Evolutionary conservation across 2,888 invertebrate genomes (phyloP).

Genomic region (Cynaeus angustus): DNA sequence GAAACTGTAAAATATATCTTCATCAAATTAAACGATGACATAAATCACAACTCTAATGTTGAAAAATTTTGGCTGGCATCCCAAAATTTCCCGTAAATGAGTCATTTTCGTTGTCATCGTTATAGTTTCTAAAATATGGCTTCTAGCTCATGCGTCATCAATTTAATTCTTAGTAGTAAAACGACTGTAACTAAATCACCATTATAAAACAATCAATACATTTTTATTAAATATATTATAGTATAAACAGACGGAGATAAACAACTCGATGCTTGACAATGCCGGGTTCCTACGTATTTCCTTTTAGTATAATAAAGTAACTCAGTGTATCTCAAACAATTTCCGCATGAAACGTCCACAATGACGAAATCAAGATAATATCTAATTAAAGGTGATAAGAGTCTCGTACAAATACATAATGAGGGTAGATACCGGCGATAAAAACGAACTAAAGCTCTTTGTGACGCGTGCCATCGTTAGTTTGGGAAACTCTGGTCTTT

Average conservation of each 20-base stretch:
- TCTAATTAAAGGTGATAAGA: too few relatives aligned
- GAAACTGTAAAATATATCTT: background rate
- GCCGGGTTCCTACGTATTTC: background rate
- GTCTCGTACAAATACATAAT: too few relatives aligned
- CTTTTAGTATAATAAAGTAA: background rate
- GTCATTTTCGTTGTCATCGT: constrained; percentile 6
- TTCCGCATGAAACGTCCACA: too few relatives aligned
- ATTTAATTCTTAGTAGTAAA: too few relatives aligned
- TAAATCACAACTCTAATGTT: constrained; percentile 9
- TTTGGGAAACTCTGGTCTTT: constrained; percentile 4
- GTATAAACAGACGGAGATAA: background rate
- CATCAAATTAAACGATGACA: constrained; percentile 10
- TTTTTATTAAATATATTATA: constrained; percentile 1
- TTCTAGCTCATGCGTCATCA: too few relatives aligned
- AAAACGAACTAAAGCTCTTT: background rate
- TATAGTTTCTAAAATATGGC: background rate
- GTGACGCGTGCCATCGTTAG: background rate
- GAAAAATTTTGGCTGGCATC: constrained; percentile 9
- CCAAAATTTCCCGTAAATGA: constrained; percentile 9
- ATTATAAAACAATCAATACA: background rate
- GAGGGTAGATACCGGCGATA: too few relatives aligned
- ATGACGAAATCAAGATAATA: too few relatives aligned
- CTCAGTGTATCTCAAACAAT: too few relatives aligned
- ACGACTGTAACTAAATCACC: too few relatives aligned
- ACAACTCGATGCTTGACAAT: background rate